A percentile compares a stretch with the other conserved stretches of the same genome.
Conservation (phyloP, 2,797 vertebrate species). For the Rhodeus uyekii region DNA sequence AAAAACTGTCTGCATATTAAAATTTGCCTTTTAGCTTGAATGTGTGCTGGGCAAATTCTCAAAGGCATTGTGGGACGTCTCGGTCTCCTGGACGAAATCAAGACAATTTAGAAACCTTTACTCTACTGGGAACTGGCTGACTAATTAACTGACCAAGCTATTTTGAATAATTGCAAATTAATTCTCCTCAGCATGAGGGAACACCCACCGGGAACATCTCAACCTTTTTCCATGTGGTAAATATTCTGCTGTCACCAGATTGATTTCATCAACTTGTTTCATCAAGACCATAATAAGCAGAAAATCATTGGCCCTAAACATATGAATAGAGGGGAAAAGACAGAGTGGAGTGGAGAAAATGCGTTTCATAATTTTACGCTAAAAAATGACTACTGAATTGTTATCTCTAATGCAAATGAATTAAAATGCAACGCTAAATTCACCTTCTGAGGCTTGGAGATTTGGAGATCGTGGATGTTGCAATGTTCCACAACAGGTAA, state of each 20-base stretch:
- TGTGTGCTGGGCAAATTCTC: background rate
- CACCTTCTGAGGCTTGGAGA: background rate
- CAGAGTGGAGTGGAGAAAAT: background rate
- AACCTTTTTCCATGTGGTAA: background rate
- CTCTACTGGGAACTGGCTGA: background rate
- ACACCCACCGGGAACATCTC: background rate
- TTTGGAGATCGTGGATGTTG: background rate
- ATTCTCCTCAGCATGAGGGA: background rate
- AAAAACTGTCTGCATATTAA: background rate
- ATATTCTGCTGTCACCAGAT: background rate
- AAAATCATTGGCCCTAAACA: background rate
- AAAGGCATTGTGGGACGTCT: background rate
- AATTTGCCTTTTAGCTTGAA: background rate
- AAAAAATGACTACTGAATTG: background rate
- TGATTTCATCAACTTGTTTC: background rate
- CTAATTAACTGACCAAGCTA: conserved; percentile 18
- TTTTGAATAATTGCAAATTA: conserved; percentile 1
- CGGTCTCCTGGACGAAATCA: background rate
- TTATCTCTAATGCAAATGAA: background rate
- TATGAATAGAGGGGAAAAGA: background rate
- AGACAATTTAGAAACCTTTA: background rate
- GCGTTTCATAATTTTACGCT: background rate
- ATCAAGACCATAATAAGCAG: background rate
- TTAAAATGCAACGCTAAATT: background rate
- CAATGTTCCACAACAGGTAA: background rate